Evolutionary conservation across 1,140 invertebrate genomes (phyloP).

Genomic region (Pseudomyrmex cubaensis): DNA sequence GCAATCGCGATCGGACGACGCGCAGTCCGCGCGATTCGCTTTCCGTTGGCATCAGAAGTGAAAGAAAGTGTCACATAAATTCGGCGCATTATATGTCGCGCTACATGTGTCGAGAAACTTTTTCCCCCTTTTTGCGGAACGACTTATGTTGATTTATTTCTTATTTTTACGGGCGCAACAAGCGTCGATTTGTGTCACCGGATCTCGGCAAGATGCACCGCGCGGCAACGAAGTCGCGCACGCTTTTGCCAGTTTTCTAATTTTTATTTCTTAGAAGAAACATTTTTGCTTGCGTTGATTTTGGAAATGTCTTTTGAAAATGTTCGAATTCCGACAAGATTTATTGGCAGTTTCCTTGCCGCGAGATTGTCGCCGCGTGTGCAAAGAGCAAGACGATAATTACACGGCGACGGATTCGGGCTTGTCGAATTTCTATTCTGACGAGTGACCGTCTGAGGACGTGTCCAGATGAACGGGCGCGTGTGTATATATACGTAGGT

Average conservation of each 20-base stretch:
- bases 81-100: constrained; percentile 66
- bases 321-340: not conserved
- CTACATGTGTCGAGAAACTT: constrained; percentile 55
- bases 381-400: constrained; percentile 56
- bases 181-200: constrained; percentile 44
- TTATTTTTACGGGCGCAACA: constrained; percentile 58
- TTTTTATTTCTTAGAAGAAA: not conserved
- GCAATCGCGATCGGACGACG: not conserved
- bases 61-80: constrained; percentile 78
- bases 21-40: constrained; percentile 55
- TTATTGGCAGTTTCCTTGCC: not conserved
- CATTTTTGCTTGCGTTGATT: not conserved
- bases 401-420: constrained; percentile 32
- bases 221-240: not conserved
- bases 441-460: constrained; percentile 69
- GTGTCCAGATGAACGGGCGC: constrained; percentile 46
- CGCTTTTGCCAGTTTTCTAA: not conserved
- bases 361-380: not conserved
- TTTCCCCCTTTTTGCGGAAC: not conserved
- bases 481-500: constrained; percentile 59
- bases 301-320: not conserved
- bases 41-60: constrained; percentile 76
- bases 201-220: not conserved
- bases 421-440: constrained; percentile 59
- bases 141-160: constrained; percentile 20